These are phyloP conservation scores for Phylloscopus whistleri DNA, from an alignment of 2,113 vertebrate genomes.

Conservation along the genomic window DNA sequence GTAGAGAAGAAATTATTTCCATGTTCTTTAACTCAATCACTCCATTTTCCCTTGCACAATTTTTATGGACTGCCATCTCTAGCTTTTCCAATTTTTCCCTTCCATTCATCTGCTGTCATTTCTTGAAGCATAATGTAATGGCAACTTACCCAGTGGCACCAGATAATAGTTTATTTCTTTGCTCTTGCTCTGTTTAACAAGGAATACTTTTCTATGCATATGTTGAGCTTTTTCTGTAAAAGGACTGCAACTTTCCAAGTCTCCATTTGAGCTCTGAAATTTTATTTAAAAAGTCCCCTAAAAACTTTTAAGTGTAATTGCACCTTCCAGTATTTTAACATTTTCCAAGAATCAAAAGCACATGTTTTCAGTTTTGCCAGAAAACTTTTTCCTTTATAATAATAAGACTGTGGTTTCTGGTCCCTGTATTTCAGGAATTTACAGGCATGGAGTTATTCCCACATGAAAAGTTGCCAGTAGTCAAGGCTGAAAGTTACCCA, in stretches of 20 bases:
- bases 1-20: not conserved
- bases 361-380: not conserved
- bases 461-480: not conserved
- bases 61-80: not conserved
- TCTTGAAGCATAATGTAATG: not conserved
- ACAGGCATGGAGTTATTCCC: not conserved
- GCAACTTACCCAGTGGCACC: not conserved
- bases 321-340: not conserved
- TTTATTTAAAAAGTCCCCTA: not conserved
- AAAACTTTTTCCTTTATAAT: not conserved
- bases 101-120: slow-evolving; percentile 1
- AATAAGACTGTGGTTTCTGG: not conserved
- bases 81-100: not conserved
- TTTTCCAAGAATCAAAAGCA: not conserved
- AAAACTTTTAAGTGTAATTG: not conserved
- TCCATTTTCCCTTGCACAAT: not conserved
- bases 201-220: not conserved
- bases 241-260: not conserved
- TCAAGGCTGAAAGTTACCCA: not conserved
- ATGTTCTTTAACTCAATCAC: not conserved
- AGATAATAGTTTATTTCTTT: not conserved
- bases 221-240: not conserved
- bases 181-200: not conserved
- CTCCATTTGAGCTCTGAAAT: not conserved
- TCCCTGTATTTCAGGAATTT: not conserved